Evolutionary conservation across 2,888 invertebrate species (phyloP).

Genomic region (Nasonia oneida): DNA sequence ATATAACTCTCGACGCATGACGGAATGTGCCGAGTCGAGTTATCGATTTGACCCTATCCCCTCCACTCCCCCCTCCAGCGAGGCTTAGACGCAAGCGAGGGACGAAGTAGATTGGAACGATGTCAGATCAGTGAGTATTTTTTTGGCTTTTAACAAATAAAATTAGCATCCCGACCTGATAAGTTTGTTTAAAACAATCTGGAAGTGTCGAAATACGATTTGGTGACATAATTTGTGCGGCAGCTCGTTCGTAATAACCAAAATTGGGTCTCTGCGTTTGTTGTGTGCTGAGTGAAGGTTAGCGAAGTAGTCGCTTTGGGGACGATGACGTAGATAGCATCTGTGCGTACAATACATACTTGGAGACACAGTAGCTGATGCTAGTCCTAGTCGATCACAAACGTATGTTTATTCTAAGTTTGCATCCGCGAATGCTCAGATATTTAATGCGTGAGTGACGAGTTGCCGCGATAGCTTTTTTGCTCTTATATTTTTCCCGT

Average conservation of each 20-base stretch:
- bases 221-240: not conserved
- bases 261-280: not conserved
- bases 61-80: not conserved
- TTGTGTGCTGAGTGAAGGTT: constrained; percentile 66
- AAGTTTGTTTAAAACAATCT: not conserved
- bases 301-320: constrained; percentile 65
- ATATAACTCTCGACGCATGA: too few species aligned
- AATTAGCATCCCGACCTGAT: not conserved
- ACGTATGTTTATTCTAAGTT: not conserved
- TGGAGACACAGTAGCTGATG: not conserved
- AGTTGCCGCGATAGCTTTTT: not conserved
- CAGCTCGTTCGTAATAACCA: not conserved
- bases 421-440: not conserved
- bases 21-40: not conserved
- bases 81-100: constrained; percentile 48
- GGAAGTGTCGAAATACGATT: not conserved
- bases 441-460: not conserved
- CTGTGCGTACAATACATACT: constrained; percentile 40
- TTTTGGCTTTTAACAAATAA: constrained; percentile 49
- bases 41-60: constrained; percentile 41
- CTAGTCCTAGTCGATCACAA: not conserved
- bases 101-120: constrained; percentile 65
- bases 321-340: constrained; percentile 69
- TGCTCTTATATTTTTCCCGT: not conserved
- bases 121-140: constrained; percentile 75